These are phyloP conservation scores for Holocentrus rufus DNA, from an alignment of 2,797 vertebrate species.

Conservation along the genomic window DNA sequence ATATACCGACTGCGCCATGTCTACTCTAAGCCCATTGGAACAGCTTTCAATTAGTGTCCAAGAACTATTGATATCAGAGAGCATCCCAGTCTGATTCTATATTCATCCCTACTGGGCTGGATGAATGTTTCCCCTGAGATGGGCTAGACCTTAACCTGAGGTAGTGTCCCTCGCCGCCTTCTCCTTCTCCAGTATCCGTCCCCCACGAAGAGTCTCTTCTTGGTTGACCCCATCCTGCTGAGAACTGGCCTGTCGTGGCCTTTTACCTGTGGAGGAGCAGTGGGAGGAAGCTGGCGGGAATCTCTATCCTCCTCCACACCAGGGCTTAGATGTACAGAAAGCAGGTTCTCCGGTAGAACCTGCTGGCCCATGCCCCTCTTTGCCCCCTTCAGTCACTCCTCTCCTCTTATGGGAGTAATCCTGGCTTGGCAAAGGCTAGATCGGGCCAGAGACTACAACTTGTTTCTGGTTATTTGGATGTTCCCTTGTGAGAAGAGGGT, in stretches of 20 bases:
- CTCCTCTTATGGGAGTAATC: conserved; percentile 41
- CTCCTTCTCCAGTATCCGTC: conserved; percentile 17
- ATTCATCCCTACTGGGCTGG: neutral
- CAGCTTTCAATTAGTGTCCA: neutral
- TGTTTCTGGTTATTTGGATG: conserved; percentile 30
- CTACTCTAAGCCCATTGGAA: conserved; percentile 1
- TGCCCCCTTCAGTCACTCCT: conserved; percentile 15
- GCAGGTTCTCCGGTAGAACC: conserved; percentile 34
- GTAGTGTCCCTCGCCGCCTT: conserved; percentile 7
- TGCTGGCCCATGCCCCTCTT: conserved; percentile 27
- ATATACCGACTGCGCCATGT: neutral
- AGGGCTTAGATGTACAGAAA: too few species aligned
- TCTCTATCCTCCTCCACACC: conserved; percentile 33
- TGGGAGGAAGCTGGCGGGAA: conserved; percentile 35
- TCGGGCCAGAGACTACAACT: conserved; percentile 19
- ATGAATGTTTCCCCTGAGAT: conserved; percentile 16
- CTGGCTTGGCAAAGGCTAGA: conserved; percentile 36
- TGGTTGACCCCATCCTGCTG: conserved; percentile 39
- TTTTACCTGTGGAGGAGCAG: conserved; percentile 49
- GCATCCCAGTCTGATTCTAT: neutral
- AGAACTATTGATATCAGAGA: conserved; percentile 1
- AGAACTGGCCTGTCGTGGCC: conserved; percentile 53
- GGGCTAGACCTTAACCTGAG: conserved; percentile 42
- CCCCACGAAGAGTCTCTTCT: conserved; percentile 37
- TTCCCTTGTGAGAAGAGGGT: conserved; percentile 4